Base-by-base conservation (phyloP, 2,113 vertebrate genomes). In the Esox niger region DNA sequence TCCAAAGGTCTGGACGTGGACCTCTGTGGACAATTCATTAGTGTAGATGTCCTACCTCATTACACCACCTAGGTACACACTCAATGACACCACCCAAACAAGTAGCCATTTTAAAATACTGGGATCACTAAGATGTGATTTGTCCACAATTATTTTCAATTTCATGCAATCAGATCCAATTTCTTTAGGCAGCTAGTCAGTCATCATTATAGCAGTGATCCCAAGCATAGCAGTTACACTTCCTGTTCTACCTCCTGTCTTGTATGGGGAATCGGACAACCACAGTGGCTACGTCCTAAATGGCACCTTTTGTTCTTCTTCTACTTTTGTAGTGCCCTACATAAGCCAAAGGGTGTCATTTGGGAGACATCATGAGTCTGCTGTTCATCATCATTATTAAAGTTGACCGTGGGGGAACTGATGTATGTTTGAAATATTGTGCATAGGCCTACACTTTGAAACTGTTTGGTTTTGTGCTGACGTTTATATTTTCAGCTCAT, bases 11-110 rank as follows among this genome's bases (percentile, higher is more conserved):
- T 9, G 56, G n/a, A n/a, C n/a, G n/a, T n/a, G n/a, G n/a, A 73
- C 64, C 38, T 43, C 38, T 43, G 38, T 43, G 38, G 38, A 43
- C 11, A 43, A 43, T 43, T 15, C 38, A 43, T 43, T 43, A 43
- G 13, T 43, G 15, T 10, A 43, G 38, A 10, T 66, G 66, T 68
- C 69, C 31, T 52, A 73, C 61, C n/a, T 49, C 21, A 30, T 4
- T 33, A n/a, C 29, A 66, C 29, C 13, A 62, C 64, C 31, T 38
- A 30, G 66, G 57, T 4, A 32, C 66, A 71, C 30, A 66, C 72
- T 80, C 75, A 78, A 80, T 84, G 77, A 80, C 75, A 43, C 73
- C 54, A 38, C 54, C 70, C 49, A 70, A 43, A 66, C 70, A 79
- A 64, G 69, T 62, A 77, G 25, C 62, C 61, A 43, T 61, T 30